Base-by-base conservation (phyloP, 2,113 vertebrate genomes). In the Panthera tigris region DNA sequence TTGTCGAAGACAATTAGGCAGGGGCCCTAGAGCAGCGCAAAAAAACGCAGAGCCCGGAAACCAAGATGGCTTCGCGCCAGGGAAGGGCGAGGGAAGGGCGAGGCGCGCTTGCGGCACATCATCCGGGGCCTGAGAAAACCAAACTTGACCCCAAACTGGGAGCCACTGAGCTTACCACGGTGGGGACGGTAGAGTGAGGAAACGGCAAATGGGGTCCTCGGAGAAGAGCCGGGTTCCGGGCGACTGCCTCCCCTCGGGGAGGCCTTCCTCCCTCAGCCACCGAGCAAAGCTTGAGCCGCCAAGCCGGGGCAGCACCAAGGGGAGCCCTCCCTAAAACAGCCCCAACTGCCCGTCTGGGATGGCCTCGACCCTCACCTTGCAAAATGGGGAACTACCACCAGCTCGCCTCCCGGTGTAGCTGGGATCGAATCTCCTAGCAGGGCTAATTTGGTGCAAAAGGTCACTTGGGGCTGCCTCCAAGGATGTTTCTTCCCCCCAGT, bases 331-430 rank as follows among this genome's bases (percentile, higher is more conserved):
- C 45, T 9, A 45, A 45, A 45, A 45, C 45, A 45, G 27, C 14
- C 66, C 18, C 3, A n/a, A 69, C 66, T 19, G 66, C 66, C 6
- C 2, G 14, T 68, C 15, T 4, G 33, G 33, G 31, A 33, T 31
- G 12, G 63, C 3, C 12, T 31, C 61, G 10, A 23, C 29, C 48
- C 10, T 29, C 23, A 50, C 0, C 21, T 7, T 52, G 48, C 45
- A 52, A 86, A n/a, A 6, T 16, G 65, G 45, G 65, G 27, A 69
- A 69, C 33, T 50, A 86, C 14, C 13, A 36, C 63, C 4, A 23
- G 36, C 19, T 57, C 11, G 1, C n/a, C n/a, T 57, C 13, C 0
- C 6, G 18, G 45, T 9, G 23, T 13, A 19, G 6, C 48, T 1
- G 3, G 23, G 50, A 39, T 16, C 18, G 4, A 18, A 31, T 25